Evolutionary conservation across 1,140 invertebrate species (phyloP).

Genomic region (Eurosta solidaginis): DNA sequence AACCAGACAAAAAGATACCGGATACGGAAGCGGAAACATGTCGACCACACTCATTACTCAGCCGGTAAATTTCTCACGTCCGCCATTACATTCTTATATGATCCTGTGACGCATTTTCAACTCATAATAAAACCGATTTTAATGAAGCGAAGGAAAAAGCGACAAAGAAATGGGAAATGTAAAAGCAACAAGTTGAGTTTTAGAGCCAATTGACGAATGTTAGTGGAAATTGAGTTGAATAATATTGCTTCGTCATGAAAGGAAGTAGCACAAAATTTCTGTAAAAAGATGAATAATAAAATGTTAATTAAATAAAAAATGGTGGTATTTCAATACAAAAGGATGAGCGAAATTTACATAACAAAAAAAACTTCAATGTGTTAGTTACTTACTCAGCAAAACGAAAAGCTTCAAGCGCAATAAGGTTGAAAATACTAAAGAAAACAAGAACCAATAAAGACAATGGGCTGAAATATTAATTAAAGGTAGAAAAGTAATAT

Average conservation of each 20-base stretch:
- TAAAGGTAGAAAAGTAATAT: too few species aligned
- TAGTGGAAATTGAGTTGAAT: background rate
- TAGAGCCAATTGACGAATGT: background rate
- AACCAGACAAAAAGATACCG: background rate
- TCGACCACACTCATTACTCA: background rate
- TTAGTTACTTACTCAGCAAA: too few species aligned
- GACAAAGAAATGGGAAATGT: background rate
- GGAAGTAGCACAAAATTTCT: background rate
- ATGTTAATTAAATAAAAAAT: conserved; percentile 11
- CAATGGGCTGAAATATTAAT: too few species aligned
- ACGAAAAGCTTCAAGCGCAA: too few species aligned
- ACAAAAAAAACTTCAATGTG: too few species aligned
- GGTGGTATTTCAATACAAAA: background rate
- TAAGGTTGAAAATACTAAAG: too few species aligned
- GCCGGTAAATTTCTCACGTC: conserved; percentile 11
- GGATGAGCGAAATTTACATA: background rate
- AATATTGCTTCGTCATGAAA: background rate
- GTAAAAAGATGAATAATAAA: conserved; percentile 14
- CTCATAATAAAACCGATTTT: background rate
- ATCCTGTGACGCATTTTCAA: too few species aligned
- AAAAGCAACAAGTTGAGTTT: background rate
- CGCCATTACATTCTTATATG: background rate
- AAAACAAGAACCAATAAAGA: too few species aligned
- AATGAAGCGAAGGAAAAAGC: background rate
- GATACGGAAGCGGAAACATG: background rate